Conservation (phyloP, 1,140 invertebrate genomes). For the Nasonia giraulti region DNA sequence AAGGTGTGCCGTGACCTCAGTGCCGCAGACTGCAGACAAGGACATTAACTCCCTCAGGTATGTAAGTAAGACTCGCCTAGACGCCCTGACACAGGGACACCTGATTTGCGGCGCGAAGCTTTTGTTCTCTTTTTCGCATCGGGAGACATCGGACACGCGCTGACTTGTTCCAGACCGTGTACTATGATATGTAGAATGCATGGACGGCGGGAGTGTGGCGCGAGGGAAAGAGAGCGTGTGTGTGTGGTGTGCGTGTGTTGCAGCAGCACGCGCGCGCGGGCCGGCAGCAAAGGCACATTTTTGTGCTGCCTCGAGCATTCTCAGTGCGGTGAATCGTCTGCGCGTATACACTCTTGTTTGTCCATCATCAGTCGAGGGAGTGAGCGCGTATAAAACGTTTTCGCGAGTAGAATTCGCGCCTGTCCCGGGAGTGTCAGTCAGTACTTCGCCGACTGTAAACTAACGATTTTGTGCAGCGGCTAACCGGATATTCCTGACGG, state of each 20-base stretch:
- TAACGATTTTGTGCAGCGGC: background rate
- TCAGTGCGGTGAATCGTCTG: too few species aligned
- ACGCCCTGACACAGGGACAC: too few species aligned
- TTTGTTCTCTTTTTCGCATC: background rate
- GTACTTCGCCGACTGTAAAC: too few species aligned
- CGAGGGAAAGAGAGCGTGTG: background rate
- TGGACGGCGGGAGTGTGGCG: background rate
- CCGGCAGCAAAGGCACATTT: background rate
- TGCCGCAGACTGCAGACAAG: background rate
- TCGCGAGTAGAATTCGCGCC: too few species aligned
- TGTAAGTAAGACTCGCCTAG: background rate
- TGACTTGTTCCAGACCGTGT: background rate
- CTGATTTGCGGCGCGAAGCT: background rate
- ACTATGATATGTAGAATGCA: background rate
- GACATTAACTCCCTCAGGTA: background rate
- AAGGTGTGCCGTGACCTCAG: background rate
- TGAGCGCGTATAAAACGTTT: too few species aligned
- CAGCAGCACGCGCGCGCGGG: slow-evolving; percentile 6
- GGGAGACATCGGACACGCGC: background rate
- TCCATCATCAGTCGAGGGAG: too few species aligned
- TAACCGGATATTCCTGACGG: background rate
- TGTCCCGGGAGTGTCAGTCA: background rate
- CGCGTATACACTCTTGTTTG: too few species aligned
- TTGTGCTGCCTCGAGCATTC: background rate
- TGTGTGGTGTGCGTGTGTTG: background rate